Evolutionary conservation across 2,797 vertebrate genomes (phyloP).

Genomic region (Pterois miles): DNA sequence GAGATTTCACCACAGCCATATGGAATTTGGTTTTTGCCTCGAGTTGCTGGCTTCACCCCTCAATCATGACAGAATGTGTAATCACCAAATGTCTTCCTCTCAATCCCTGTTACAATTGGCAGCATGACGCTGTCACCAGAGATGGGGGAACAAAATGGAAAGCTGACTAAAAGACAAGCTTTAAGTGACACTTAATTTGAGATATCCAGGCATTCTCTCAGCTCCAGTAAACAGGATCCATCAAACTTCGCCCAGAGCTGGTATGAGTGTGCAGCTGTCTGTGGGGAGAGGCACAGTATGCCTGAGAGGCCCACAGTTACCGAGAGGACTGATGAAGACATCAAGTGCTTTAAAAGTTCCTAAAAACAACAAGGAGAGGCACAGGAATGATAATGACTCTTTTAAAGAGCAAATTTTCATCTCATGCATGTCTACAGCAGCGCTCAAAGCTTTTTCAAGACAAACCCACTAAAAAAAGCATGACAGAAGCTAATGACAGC

Average conservation of each 20-base stretch:
- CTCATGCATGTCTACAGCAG: conserved; percentile 24
- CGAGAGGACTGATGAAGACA: conserved; percentile 69
- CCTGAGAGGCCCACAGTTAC: conserved; percentile 62
- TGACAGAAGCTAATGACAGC: conserved; percentile 74
- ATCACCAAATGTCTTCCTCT: conserved; percentile 80
- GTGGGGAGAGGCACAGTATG: conserved; percentile 56
- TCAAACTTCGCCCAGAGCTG: conserved; percentile 78
- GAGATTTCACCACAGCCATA: conserved; percentile 68
- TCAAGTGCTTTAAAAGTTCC: conserved; percentile 56
- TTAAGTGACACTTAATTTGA: conserved; percentile 85
- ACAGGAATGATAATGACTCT: conserved; percentile 17
- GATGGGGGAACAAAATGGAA: conserved; percentile 76
- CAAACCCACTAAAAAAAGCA: conserved; percentile 12
- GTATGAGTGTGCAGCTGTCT: conserved; percentile 74
- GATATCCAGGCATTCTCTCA: conserved; percentile 76
- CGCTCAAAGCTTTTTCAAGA: conserved; percentile 20
- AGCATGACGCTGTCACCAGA: conserved; percentile 75
- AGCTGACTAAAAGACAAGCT: conserved; percentile 77
- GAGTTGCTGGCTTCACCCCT: conserved; percentile 69
- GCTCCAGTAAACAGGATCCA: conserved; percentile 83
- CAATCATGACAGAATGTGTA: conserved; percentile 80
- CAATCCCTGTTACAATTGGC: conserved; percentile 78
- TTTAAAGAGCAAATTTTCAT: conserved; percentile 39
- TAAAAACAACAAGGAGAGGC: conserved; percentile 46
- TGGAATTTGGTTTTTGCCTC: conserved; percentile 73